Evolutionary conservation across 2,888 invertebrate species (phyloP), one percentile per base, ranked within the genome.

Genomic region (Amaurobius ferox): DNA sequence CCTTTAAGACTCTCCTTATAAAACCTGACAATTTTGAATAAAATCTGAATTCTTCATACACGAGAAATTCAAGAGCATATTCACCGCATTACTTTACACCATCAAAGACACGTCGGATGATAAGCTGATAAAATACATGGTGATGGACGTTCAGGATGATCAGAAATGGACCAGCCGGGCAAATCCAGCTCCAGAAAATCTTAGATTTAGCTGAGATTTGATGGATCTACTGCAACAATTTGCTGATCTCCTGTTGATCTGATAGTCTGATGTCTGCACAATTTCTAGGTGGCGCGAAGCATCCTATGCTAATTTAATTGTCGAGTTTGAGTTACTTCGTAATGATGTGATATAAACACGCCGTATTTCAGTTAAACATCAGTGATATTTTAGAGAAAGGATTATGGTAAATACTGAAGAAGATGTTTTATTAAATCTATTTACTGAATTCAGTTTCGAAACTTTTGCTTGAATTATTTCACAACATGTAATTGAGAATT

Each of bases 81-180:
- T n/a, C 23, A 19, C 35, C 19, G 13, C 23, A n/a, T n/a, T n/a
- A n/a, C n/a, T n/a, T n/a, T n/a, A n/a, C n/a, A n/a, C n/a, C n/a
- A n/a, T n/a, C n/a, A n/a, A n/a, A n/a, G n/a, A n/a, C n/a, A n/a
- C n/a, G n/a, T n/a, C n/a, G n/a, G n/a, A 35, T 76, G 81, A 83
- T 83, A 74, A 70, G 76, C 76, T 44, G 80, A 74, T 80, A 66
- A 68, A 79, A 67, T 62, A 70, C 70, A n/a, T n/a, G n/a, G n/a
- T 83, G 62, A 70, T 76, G 76, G 81, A 83, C 81, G 71, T 76
- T 61, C 76, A 44, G 70, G 81, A 83, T 83, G 62, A 76, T 30
- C 6, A 29, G 64, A 70, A 76, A 76, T 76, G 70, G 76, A 61
- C 62, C 64, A 44, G 16, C 28, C 70, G 64, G 71, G 70, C 81